Base-by-base conservation (phyloP, 2,888 invertebrate species). In the Notodonta ziczac region DNA sequence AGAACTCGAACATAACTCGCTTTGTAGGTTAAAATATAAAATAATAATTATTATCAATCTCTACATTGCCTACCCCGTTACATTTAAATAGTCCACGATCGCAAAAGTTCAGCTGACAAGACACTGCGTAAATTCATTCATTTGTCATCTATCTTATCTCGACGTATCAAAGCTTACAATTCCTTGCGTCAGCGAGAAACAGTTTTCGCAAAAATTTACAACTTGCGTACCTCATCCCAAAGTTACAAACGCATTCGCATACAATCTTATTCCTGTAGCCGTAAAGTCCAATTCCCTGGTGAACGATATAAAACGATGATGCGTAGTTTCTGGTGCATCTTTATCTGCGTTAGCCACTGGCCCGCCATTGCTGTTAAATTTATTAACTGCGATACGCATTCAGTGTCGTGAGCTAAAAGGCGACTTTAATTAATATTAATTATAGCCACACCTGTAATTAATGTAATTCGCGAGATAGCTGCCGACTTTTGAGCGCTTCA, bases 401-500 rank as follows among this genome's bases (percentile, higher is more conserved):
- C 89, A 88, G 87, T 91, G 91, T 91, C 88, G 87, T 88, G 82
- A 86, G 84, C 88, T 91, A 88, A 91, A 91, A 92, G 90, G 90
- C 88, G 91, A 89, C 90, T 90, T 89, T 90, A 93, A 93, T 92
- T 92, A 91, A 93, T 92, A 93, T 93, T 92, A 92, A 93, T 93
- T 91, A 92, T 88, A 83, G 86, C 90, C 91, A 91, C 93, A 92
- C 91, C 91, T 91, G 88, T 92, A 91, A 92, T 92, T 91, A 93
- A 90, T 89, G 90, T 92, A 90, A 90, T 90, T 89, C 86, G 85
- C 83, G 77, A 90, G 91, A 91, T 92, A 92, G 85, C 81, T 67
- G 73, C 74, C 70, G 62, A 66, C 63, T 77, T 81, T 83, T 81
- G 80, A 77, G 83, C 74, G 75, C 82, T 86, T 83, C 82, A 82